phyloP scores from a whole-genome alignment of 2,888 invertebrate genomes.

The Microplitis manilae region DNA sequence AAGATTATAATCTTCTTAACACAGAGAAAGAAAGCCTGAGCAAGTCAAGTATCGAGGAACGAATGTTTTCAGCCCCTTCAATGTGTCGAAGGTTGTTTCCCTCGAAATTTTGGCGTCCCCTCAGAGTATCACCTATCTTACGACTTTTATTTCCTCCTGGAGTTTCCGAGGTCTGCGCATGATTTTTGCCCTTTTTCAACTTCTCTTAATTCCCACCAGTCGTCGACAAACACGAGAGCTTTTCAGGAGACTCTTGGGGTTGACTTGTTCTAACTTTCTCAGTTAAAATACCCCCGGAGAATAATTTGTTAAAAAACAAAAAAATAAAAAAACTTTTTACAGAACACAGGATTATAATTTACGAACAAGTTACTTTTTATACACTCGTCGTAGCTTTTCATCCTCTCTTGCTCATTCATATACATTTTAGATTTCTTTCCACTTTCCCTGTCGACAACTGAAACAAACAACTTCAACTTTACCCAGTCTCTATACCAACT shows the following conservation, averaged over 20 bases:
- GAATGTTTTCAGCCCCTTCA: constrained; percentile 32
- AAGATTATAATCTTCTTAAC: constrained; percentile 64
- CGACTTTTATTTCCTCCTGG: constrained; percentile 35
- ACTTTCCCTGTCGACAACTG: neutral
- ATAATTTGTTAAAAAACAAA: constrained; percentile 30
- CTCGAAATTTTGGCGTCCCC: constrained; percentile 15
- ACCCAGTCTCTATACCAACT: neutral
- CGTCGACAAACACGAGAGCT: constrained; percentile 32
- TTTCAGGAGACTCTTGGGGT: constrained; percentile 36
- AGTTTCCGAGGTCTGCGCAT: constrained; percentile 29
- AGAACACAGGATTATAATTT: constrained; percentile 23
- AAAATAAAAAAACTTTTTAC: constrained; percentile 16
- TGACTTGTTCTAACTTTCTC: constrained; percentile 35
- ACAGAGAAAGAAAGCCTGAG: constrained; percentile 42
- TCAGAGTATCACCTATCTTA: neutral
- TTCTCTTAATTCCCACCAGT: constrained; percentile 20
- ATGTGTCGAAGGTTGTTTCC: constrained; percentile 24
- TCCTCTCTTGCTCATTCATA: neutral
- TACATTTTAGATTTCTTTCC: neutral
- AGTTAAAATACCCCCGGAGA: constrained; percentile 35
- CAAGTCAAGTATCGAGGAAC: constrained; percentile 51
- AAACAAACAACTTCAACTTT: neutral
- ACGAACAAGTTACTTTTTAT: constrained; percentile 5
- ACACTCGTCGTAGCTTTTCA: neutral
- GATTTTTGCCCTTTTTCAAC: constrained; percentile 23